Base-by-base conservation (phyloP, 2,888 invertebrate genomes). In the Heliothis peltigera region DNA sequence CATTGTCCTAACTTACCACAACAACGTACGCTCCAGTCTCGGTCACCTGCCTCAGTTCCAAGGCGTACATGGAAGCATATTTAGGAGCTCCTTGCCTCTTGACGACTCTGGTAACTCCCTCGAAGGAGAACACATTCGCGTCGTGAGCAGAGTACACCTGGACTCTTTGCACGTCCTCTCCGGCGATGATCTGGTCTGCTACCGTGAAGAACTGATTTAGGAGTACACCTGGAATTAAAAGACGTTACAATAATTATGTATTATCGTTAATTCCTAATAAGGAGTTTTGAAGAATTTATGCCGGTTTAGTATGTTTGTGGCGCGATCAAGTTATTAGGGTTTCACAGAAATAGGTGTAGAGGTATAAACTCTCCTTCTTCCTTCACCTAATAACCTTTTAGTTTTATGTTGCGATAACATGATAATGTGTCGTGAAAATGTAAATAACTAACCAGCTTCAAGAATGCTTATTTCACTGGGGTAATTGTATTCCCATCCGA, bases 1-100 rank as follows among this genome's bases (percentile, higher is more conserved):
- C n/a, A n/a, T n/a, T n/a, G n/a, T n/a, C n/a, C n/a, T n/a, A n/a
- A 77, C 87, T 84, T 56, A 89, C 89, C 82, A 86, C 54, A 0
- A 89, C 86, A 43, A 87, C 77, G 66, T 82, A 84, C 52, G 84
- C 46, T 10, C 82, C 86, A n/a, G 84, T 83, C 0, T 47, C 53
- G 0, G 80, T 48, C 1, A 82, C 68, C 35, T 60, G 79, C 19
- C 89, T 82, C 46, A 89, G 64, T 47, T 89, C 89, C 15, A 89
- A 60, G 1, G 84, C 57, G 66, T 54, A 79, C 1, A 66, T 59
- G 2, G 85, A 69, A 0, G 54, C 77, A 47, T 84, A 87, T 15
- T 75, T 67, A 0, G 86, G 85, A 0, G 80, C 76, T 0, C 86
- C 83, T 55, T 79, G 79, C 4, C 70, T 73, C 0, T 74, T 64